These are phyloP conservation scores for Gortyna flavago DNA, from an alignment of 2,888 invertebrate genomes.

Conservation along the genomic window DNA sequence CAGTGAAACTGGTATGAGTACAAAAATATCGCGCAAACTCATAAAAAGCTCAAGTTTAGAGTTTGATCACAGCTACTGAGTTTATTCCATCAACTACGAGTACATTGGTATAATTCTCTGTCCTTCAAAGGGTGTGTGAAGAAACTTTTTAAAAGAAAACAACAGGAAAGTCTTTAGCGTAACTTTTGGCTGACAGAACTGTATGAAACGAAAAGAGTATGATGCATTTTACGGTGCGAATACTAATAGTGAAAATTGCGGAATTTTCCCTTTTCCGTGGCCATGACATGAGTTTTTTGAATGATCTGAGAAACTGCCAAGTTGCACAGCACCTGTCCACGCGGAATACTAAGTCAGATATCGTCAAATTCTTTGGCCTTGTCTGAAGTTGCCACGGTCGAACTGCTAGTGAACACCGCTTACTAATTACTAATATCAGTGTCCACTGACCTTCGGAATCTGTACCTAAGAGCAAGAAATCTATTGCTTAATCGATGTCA, in stretches of 20 bases:
- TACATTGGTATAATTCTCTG: no score
- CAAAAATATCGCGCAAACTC: not conserved
- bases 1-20: conserved; percentile 17
- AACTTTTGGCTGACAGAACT: conserved; percentile 42
- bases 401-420: conserved; percentile 64
- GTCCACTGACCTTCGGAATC: conserved; percentile 66
- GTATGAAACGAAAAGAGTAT: conserved; percentile 51
- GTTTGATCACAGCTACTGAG: not conserved
- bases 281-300: conserved; percentile 54
- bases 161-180: conserved; percentile 39
- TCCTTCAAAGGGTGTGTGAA: conserved; percentile 27
- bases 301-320: conserved; percentile 55
- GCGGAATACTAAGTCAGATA: conserved; percentile 74
- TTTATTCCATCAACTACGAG: conserved; percentile 21
- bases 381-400: conserved; percentile 68
- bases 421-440: conserved; percentile 75
- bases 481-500: conserved; percentile 65
- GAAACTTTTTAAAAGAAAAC: conserved; percentile 26
- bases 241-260: conserved; percentile 56
- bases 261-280: conserved; percentile 58
- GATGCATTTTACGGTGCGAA: conserved; percentile 51
- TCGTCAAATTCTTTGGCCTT: conserved; percentile 76
- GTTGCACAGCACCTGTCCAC: conserved; percentile 59
- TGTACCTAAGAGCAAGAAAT: conserved; percentile 62
- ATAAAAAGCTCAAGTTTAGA: conserved; percentile 10